Conservation (phyloP, 1,140 invertebrate species). For the Melanaphis sacchari region DNA sequence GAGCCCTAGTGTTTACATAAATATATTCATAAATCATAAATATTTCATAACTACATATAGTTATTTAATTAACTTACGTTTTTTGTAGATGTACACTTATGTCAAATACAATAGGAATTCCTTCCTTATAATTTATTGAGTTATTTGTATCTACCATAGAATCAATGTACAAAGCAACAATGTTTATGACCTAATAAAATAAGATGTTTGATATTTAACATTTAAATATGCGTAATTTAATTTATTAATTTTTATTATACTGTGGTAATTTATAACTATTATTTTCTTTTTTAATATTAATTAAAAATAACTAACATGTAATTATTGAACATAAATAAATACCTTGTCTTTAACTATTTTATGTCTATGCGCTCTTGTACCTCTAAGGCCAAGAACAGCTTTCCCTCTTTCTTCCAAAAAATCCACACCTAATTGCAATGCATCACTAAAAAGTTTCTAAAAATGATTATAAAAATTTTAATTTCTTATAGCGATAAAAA, state of each 20-base stretch:
- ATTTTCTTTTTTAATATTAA: too few species aligned
- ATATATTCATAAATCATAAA: neutral
- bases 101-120: conserved; percentile 60
- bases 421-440: conserved; percentile 71
- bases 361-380: conserved; percentile 68
- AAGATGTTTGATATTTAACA: neutral
- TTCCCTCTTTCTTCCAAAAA: conserved; percentile 75
- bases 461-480: neutral
- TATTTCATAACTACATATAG: neutral
- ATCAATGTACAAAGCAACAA: conserved; percentile 60
- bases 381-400: conserved; percentile 70
- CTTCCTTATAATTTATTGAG: conserved; percentile 60
- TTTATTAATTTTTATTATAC: neutral
- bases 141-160: conserved; percentile 58
- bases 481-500: conserved; percentile 24
- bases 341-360: conserved; percentile 71
- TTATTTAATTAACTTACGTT: conserved; percentile 58
- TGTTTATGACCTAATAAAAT: conserved; percentile 60
- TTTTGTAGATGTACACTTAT: conserved; percentile 61
- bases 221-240: conserved; percentile 3
- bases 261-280: too few species aligned
- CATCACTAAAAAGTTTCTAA: conserved; percentile 70
- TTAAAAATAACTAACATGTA: too few species aligned
- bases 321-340: neutral
- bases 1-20: neutral